Conservation (phyloP, 2,113 vertebrate genomes). For the Brachyistius frenatus region DNA sequence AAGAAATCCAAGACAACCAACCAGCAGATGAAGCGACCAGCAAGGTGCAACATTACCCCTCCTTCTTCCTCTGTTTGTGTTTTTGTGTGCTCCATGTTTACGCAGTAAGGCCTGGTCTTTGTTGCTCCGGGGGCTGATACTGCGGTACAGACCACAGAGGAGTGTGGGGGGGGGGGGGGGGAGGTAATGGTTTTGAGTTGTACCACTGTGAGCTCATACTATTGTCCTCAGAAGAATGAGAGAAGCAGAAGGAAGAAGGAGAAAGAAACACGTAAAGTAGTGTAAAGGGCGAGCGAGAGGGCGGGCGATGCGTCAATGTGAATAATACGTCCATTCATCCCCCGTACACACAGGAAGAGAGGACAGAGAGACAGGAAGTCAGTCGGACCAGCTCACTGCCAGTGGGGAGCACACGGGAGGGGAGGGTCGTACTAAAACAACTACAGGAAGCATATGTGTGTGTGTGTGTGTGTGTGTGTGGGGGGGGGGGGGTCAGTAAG, state of each 20-base stretch:
- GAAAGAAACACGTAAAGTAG: constrained; percentile 60
- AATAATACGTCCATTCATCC: constrained; percentile 80
- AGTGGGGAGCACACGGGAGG: constrained; percentile 66
- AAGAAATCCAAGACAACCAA: constrained; percentile 24
- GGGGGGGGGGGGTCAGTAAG: too few species aligned
- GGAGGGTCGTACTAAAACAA: constrained; percentile 75
- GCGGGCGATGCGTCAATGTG: constrained; percentile 65
- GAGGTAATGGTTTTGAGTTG: constrained; percentile 64
- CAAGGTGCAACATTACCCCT: constrained; percentile 26
- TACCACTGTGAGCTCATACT: constrained; percentile 80
- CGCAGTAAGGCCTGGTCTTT: constrained; percentile 67
- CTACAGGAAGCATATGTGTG: constrained; percentile 69
- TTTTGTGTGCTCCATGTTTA: constrained; percentile 49
- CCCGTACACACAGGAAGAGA: constrained; percentile 73
- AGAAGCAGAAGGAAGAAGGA: constrained; percentile 61
- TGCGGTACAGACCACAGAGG: constrained; percentile 67
- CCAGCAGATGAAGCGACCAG: constrained; percentile 21
- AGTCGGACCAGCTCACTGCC: constrained; percentile 61
- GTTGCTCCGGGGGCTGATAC: constrained; percentile 77
- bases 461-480: constrained; percentile 46
- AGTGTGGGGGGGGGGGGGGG: constrained; percentile 33
- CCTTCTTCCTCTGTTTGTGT: constrained; percentile 34
- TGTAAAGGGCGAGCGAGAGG: constrained; percentile 49
- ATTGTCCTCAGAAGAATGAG: constrained; percentile 76
- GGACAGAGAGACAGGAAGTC: constrained; percentile 76